Evolutionary conservation across 2,797 vertebrate species (phyloP).

Genomic region (Hybognathus amarus): DNA sequence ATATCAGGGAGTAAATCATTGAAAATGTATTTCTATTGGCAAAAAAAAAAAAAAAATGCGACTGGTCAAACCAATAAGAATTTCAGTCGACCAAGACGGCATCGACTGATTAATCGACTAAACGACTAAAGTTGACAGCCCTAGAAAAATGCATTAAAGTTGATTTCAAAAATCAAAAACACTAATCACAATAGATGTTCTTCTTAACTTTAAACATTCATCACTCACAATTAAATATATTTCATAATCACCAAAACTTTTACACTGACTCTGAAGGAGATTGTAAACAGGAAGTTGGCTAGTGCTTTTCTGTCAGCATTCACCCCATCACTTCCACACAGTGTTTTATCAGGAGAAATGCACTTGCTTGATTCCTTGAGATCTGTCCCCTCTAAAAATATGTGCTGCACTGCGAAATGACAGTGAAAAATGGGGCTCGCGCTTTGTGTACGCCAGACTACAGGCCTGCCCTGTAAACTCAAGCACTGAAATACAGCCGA

Average conservation of each 20-base stretch:
- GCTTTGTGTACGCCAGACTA: conserved; percentile 32
- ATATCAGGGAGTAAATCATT: no score
- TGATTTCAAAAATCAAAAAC: not conserved
- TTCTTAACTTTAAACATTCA: not conserved
- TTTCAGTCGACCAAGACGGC: no score
- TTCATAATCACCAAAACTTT: not conserved
- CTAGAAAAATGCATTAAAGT: conserved; percentile 6
- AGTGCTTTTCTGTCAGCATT: conserved; percentile 17
- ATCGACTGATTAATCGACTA: no score
- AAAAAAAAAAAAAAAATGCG: no score
- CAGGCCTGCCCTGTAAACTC: conserved; percentile 39
- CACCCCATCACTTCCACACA: conserved; percentile 25
- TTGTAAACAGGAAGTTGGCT: not conserved
- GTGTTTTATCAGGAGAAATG: conserved; percentile 48
- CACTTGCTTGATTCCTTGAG: conserved; percentile 45
- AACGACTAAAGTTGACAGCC: no score
- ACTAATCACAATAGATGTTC: not conserved
- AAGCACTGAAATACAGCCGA: conserved; percentile 33
- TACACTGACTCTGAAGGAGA: not conserved
- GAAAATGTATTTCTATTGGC: no score
- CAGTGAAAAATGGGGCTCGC: conserved; percentile 47
- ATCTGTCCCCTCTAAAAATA: conserved; percentile 47
- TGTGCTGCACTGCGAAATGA: conserved; percentile 30
- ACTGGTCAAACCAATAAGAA: no score
- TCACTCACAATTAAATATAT: not conserved